Percentiles rank a stretch among this genome's conserved stretches.
These are phyloP conservation scores for Holacanthella duospinosa DNA, from an alignment of 2,888 invertebrate species.

Conservation along the genomic window DNA sequence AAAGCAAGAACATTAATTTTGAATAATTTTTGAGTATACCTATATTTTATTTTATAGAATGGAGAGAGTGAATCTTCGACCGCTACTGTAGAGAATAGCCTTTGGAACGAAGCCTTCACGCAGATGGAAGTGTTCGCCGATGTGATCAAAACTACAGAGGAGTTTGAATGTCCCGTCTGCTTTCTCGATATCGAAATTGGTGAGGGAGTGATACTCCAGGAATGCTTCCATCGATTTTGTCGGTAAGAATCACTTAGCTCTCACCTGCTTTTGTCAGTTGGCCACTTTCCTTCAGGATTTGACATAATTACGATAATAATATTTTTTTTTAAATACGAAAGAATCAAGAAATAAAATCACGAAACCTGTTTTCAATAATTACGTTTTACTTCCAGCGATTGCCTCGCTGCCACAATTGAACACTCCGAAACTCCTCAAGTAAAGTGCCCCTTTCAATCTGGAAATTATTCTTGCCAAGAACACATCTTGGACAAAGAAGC, in stretches of 20 bases:
- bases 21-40: not conserved
- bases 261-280: not conserved
- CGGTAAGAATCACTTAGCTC: not conserved
- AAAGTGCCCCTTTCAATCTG: constrained; percentile 68
- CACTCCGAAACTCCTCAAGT: not conserved
- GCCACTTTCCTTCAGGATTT: not conserved
- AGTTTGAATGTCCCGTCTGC: constrained; percentile 6
- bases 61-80: too few species aligned
- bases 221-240: constrained; percentile 7
- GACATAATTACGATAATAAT: too few species aligned
- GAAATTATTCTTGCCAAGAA: constrained; percentile 59
- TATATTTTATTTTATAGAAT: not conserved
- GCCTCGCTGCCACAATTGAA: constrained; percentile 2
- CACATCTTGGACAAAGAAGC: constrained; percentile 75
- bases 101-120: not conserved
- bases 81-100: not conserved
- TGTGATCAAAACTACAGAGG: not conserved
- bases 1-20: too few species aligned
- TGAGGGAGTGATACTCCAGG: constrained; percentile 6
- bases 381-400: too few species aligned
- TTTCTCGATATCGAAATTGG: not conserved
- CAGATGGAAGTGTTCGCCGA: not conserved
- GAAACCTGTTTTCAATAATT: not conserved
- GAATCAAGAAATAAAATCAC: not conserved
- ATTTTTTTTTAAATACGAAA: too few species aligned